A percentile compares a stretch with the other conserved stretches of the same genome.
Conservation (phyloP, 2,888 invertebrate species). For the Nephrotoma guestfalica region DNA sequence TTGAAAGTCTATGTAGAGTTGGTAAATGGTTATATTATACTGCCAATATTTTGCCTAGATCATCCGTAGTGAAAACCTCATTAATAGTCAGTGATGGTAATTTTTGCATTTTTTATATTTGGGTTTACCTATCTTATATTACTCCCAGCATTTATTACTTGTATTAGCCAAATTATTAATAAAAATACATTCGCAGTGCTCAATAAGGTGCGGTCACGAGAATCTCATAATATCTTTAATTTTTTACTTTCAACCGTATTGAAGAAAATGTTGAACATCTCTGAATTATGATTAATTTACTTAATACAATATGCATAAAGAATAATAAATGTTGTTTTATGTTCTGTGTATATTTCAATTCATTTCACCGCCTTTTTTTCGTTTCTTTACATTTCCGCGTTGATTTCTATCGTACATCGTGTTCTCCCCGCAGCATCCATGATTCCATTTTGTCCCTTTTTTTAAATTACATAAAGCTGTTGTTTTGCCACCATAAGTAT, state of each 20-base stretch:
- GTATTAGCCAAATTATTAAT: too few species aligned
- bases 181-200: too few species aligned
- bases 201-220: too few species aligned
- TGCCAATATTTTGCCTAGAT: too few species aligned
- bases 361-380: background rate
- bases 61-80: too few species aligned
- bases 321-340: background rate
- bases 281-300: background rate
- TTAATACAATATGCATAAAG: background rate
- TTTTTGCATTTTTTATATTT: too few species aligned
- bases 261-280: background rate
- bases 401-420: background rate
- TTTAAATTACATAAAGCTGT: background rate
- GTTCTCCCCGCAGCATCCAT: background rate
- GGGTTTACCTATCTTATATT: fast-evolving
- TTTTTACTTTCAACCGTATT: background rate
- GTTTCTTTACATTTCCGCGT: background rate
- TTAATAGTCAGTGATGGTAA: too few species aligned
- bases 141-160: too few species aligned
- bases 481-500: background rate
- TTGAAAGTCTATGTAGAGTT: too few species aligned
- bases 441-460: background rate
- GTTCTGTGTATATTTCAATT: background rate
- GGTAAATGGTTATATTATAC: too few species aligned
- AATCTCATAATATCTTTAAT: too few species aligned